These are phyloP conservation scores for Synergus umbraculus DNA, from an alignment of 2,888 invertebrate species.

Conservation along the genomic window DNA sequence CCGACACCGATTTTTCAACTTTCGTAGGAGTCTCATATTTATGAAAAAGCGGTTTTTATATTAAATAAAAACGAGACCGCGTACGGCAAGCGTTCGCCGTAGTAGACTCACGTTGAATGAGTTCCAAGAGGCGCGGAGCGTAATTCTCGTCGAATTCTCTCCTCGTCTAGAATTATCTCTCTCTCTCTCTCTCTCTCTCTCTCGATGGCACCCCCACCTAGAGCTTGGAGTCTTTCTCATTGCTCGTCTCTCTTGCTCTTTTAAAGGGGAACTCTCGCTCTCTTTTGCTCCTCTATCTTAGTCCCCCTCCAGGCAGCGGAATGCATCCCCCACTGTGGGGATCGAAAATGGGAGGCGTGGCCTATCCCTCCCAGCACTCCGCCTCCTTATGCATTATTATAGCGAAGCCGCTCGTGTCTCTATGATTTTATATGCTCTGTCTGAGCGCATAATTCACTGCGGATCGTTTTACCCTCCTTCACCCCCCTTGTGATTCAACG, in stretches of 20 bases:
- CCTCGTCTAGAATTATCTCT: conserved; percentile 41
- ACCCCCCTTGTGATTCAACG: conserved; percentile 8
- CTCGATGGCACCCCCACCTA: conserved; percentile 41
- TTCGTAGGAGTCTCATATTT: neutral
- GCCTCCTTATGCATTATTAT: conserved; percentile 78
- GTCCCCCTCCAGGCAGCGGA: conserved; percentile 40
- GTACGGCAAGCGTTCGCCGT: conserved; percentile 51
- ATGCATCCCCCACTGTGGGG: conserved; percentile 57
- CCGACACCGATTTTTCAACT: conserved; percentile 10
- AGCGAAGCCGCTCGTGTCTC: conserved; percentile 67
- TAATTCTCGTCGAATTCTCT: conserved; percentile 53
- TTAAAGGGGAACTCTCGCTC: conserved; percentile 17
- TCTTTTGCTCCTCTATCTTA: conserved; percentile 41
- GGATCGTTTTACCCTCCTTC: conserved; percentile 44
- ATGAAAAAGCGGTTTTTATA: neutral
- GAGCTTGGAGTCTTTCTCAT: conserved; percentile 9
- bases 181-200: conserved; percentile 50
- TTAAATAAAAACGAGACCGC: conserved; percentile 1
- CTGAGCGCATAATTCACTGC: conserved; percentile 63
- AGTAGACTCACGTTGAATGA: conserved; percentile 62
- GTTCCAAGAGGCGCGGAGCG: conserved; percentile 59
- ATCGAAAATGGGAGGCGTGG: conserved; percentile 67
- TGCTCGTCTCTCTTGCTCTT: conserved; percentile 34
- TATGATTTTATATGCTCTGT: conserved; percentile 75
- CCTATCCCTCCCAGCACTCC: conserved; percentile 63